Percentiles rank a stretch among this genome's conserved stretches.
Evolutionary conservation across 1,140 invertebrate species (phyloP).

Genomic region (Artemia franciscana): DNA sequence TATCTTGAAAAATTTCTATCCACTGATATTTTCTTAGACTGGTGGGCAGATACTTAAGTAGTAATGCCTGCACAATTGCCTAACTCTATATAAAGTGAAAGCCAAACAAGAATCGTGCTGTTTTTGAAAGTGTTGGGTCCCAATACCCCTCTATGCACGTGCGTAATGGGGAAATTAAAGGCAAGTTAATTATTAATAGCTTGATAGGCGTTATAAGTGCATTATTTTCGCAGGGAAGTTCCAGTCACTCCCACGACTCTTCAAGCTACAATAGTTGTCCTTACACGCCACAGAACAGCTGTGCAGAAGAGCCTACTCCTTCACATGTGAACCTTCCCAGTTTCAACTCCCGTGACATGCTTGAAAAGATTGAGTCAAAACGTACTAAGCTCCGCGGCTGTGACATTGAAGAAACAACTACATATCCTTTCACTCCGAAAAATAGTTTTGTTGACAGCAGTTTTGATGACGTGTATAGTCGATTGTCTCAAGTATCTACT

Average conservation of each 20-base stretch:
- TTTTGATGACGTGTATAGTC: slow-evolving; percentile 14
- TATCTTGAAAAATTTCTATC: too few species aligned
- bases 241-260: slow-evolving; percentile 11
- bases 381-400: slow-evolving; percentile 15
- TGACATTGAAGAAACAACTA: slow-evolving; percentile 11
- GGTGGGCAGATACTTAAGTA: too few species aligned
- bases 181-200: too few species aligned
- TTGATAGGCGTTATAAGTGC: not conserved
- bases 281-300: slow-evolving; percentile 18
- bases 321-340: slow-evolving; percentile 13
- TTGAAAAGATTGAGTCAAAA: slow-evolving; percentile 18
- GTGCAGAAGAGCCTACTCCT: slow-evolving; percentile 12
- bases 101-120: too few species aligned
- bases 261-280: slow-evolving; percentile 19
- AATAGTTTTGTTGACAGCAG: slow-evolving; percentile 18
- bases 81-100: too few species aligned
- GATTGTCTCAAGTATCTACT: slow-evolving; percentile 1
- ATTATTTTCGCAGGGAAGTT: slow-evolving; percentile 12
- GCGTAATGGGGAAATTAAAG: too few species aligned
- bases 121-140: too few species aligned
- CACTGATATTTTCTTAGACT: too few species aligned
- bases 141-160: too few species aligned
- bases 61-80: too few species aligned
- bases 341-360: slow-evolving; percentile 19
- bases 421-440: slow-evolving; percentile 18